Evolutionary conservation across 2,797 vertebrate species (phyloP), one percentile per base, ranked within the genome.

Genomic region (Ctenopoma multispine): DNA sequence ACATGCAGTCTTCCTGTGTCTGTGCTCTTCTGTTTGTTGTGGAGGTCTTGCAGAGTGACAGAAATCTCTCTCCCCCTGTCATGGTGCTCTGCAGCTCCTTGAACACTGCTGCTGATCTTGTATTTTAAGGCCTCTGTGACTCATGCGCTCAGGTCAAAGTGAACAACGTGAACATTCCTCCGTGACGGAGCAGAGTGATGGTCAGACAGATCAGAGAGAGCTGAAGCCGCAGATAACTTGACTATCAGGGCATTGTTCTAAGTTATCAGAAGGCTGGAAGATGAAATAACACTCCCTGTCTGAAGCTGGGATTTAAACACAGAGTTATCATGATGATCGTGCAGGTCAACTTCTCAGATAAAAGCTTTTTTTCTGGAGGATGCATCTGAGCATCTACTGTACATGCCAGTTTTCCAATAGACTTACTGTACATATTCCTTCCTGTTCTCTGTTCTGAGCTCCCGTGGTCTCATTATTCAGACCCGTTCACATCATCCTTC

Each of bases 181-280:
- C 18, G 13, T 29, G 24, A 53, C 15, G 23, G 58, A 40, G 21
- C 27, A 60, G 51, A 27, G 31, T 24, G 1, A 7, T 10, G 23
- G 14, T 21, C 24, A 4, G 24, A 31, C 15, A 53, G 56, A 67
- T 80, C 38, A 77, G 69, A 75, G 63, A 4, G n/a, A 69, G 40
- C 41, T 3, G 18, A 48, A 44, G 15, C 15, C 7, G 41, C 50
- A 46, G 68, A 66, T 66, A 64, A 17, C 12, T 18, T 34, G 47
- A 5, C 49, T 47, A 64, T 77, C 69, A 69, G 49, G 31, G n/a
- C n/a, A n/a, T n/a, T n/a, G n/a, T n/a, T n/a, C n/a, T n/a, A n/a
- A n/a, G n/a, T n/a, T n/a, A n/a, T n/a, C n/a, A n/a, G n/a, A n/a
- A 63, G 34, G 66, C 70, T 67, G 70, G 23, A 34, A 54, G 66